These are phyloP conservation scores for Gallinago jamesoni DNA, from an alignment of 2,113 vertebrate genomes.

Conservation along the genomic window DNA sequence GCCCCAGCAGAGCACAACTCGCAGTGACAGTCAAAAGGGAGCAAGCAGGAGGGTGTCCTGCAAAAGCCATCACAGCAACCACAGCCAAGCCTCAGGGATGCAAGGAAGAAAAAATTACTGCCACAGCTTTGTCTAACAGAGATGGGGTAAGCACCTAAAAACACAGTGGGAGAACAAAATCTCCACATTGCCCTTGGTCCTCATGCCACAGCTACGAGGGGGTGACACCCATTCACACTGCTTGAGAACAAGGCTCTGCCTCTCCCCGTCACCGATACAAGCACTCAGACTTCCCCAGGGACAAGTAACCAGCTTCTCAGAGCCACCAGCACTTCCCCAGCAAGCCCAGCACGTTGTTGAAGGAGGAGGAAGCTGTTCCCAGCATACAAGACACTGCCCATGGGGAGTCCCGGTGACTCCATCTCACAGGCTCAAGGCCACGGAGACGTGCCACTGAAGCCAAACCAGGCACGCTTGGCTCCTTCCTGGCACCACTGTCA, in stretches of 20 bases:
- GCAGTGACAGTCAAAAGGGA: not conserved
- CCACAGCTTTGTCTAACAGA: not conserved
- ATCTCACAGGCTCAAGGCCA: not conserved
- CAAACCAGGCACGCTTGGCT: fast-evolving
- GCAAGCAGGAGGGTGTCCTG: not conserved
- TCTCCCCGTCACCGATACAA: fast-evolving
- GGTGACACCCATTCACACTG: not conserved
- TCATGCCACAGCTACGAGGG: not conserved
- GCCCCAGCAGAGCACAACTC: not conserved
- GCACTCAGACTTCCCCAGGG: not conserved
- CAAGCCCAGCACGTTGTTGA: not conserved
- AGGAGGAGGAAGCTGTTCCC: not conserved
- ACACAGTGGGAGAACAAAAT: fast-evolving
- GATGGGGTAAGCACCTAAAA: not conserved
- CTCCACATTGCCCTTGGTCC: not conserved
- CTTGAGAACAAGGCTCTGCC: not conserved
- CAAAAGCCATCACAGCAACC: not conserved
- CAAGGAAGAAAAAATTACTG: not conserved
- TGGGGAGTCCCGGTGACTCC: not conserved
- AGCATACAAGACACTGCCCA: no score
- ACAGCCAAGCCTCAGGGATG: not conserved
- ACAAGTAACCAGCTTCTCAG: not conserved
- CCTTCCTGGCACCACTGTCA: not conserved
- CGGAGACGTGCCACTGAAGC: not conserved
- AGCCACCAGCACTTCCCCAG: not conserved